phyloP scores from a whole-genome alignment of 1,140 invertebrate genomes.

The Batillaria attramentaria region DNA sequence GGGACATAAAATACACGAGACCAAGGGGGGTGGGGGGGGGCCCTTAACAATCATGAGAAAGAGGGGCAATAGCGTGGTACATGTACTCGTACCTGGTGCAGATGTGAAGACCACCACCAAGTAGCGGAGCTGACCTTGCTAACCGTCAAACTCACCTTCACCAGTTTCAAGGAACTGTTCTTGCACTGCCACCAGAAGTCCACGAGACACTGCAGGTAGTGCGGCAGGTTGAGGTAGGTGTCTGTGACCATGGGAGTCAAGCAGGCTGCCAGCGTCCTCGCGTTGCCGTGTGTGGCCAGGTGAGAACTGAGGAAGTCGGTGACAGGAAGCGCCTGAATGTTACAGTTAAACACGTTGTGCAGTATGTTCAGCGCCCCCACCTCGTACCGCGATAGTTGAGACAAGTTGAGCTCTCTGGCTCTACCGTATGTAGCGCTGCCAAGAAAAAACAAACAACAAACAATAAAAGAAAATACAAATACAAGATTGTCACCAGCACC shows the following conservation, averaged over 20 bases:
- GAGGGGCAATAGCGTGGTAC: no score
- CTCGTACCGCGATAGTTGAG: background rate
- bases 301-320: constrained; percentile 6
- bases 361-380: background rate
- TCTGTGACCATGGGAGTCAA: background rate
- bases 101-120: no score
- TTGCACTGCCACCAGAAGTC: background rate
- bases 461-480: background rate
- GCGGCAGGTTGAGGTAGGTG: constrained; percentile 14
- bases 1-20: no score
- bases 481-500: background rate
- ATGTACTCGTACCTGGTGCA: no score
- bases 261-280: background rate
- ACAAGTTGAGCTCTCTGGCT: background rate
- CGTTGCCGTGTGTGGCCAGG: background rate
- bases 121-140: no score
- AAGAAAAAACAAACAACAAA: background rate
- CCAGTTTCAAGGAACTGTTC: background rate
- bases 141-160: no score
- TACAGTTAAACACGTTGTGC: constrained; percentile 1
- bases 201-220: constrained; percentile 14
- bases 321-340: background rate
- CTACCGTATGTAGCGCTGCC: background rate
- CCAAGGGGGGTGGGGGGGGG: no score
- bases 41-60: no score